These are phyloP conservation scores for Chlamydotis undulata DNA, from an alignment of 2,113 vertebrate species.

Conservation along the genomic window DNA sequence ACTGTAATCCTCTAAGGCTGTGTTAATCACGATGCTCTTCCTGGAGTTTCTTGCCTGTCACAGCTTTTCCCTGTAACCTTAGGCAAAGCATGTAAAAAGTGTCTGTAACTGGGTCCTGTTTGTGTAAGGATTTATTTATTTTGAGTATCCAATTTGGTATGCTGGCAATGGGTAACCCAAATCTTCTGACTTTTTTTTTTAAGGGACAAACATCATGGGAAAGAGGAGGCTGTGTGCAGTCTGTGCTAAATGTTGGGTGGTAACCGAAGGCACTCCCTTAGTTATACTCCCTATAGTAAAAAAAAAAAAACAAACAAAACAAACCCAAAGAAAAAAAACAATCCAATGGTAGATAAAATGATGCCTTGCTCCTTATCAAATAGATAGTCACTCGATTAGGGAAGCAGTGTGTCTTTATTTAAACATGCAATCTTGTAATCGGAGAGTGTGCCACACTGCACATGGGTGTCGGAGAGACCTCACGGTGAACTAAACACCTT, in stretches of 20 bases:
- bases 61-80: background rate
- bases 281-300: background rate
- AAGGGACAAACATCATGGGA: background rate
- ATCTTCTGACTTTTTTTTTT: background rate
- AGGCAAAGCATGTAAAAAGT: background rate
- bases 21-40: background rate
- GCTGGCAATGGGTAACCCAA: background rate
- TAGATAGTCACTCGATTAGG: background rate
- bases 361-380: background rate
- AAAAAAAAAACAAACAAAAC: background rate
- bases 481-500: background rate
- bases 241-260: background rate
- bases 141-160: background rate
- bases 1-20: background rate
- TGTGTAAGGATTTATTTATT: background rate
- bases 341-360: background rate
- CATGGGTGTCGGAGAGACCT: background rate
- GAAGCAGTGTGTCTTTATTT: background rate
- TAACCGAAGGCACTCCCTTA: background rate
- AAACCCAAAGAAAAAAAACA: too few species aligned
- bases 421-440: background rate
- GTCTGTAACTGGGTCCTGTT: background rate
- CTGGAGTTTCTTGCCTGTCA: background rate
- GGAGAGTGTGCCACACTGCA: background rate
- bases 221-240: fast-evolving